These are phyloP conservation scores for Fregata magnificens DNA, from an alignment of 2,113 vertebrate genomes.

Conservation along the genomic window DNA sequence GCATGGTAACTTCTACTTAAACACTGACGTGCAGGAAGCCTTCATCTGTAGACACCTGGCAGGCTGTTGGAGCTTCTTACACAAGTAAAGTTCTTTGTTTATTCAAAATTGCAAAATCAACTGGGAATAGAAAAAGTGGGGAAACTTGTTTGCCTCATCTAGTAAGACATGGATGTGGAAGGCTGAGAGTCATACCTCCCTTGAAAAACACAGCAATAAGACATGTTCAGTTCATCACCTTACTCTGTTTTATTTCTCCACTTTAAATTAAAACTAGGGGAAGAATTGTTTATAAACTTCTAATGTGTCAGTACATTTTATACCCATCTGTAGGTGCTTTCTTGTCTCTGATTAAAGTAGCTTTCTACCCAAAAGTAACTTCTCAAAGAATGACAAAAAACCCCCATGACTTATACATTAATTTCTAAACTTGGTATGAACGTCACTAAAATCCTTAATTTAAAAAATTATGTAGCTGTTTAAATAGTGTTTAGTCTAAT, in stretches of 20 bases:
- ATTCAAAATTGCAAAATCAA: neutral
- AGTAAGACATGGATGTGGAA: neutral
- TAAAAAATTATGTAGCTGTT: neutral
- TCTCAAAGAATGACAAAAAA: neutral
- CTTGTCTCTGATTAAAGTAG: neutral
- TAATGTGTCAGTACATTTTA: neutral
- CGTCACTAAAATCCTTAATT: neutral
- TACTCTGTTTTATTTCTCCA: neutral
- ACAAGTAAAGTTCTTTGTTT: neutral
- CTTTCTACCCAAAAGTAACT: neutral
- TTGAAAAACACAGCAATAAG: neutral
- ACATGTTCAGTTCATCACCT: neutral
- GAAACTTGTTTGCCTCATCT: slow-evolving; percentile 28
- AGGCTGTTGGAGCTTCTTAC: neutral
- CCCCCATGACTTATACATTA: neutral
- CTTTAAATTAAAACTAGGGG: neutral
- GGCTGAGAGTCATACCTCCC: neutral
- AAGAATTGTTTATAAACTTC: neutral
- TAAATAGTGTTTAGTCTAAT: neutral
- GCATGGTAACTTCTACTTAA: neutral
- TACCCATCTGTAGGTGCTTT: neutral
- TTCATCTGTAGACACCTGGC: slow-evolving; percentile 11
- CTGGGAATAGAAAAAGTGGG: neutral
- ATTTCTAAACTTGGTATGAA: neutral
- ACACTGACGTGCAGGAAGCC: neutral